phyloP scores from a whole-genome alignment of 2,888 invertebrate species.

The Cancer borealis region DNA sequence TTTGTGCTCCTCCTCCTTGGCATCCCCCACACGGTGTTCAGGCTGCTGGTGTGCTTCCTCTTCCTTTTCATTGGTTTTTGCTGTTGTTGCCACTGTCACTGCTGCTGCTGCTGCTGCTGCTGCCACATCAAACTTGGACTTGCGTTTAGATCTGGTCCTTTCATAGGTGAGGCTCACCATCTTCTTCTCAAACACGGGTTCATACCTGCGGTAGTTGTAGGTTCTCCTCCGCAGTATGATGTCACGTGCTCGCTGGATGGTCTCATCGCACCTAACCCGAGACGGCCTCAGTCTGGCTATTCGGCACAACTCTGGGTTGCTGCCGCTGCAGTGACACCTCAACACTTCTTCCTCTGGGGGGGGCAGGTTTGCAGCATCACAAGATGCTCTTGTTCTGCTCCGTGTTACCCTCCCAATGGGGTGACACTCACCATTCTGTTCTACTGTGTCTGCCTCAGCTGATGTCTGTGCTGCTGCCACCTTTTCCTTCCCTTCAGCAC shows the following conservation, averaged over 20 bases:
- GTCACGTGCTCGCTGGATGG: constrained; percentile 72
- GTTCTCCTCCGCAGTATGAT: constrained; percentile 66
- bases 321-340: constrained; percentile 65
- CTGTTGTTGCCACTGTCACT: not conserved
- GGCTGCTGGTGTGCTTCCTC: constrained; percentile 38
- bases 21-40: constrained; percentile 20
- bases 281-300: constrained; percentile 45
- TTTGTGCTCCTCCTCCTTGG: constrained; percentile 51
- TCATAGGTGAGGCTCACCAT: constrained; percentile 71
- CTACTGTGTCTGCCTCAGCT: not conserved
- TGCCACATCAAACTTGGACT: constrained; percentile 61
- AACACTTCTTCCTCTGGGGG: constrained; percentile 54
- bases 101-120: not conserved
- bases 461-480: not conserved
- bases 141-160: constrained; percentile 65
- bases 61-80: constrained; percentile 55
- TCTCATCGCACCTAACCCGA: constrained; percentile 63
- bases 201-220: constrained; percentile 70
- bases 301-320: constrained; percentile 72
- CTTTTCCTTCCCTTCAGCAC: constrained; percentile 60
- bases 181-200: constrained; percentile 73
- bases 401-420: constrained; percentile 61
- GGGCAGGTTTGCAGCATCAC: constrained; percentile 46
- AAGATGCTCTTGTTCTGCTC: constrained; percentile 66
- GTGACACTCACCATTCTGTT: constrained; percentile 40